Conservation (phyloP, 2,888 invertebrate genomes). For the Drosophila borealis region DNA sequence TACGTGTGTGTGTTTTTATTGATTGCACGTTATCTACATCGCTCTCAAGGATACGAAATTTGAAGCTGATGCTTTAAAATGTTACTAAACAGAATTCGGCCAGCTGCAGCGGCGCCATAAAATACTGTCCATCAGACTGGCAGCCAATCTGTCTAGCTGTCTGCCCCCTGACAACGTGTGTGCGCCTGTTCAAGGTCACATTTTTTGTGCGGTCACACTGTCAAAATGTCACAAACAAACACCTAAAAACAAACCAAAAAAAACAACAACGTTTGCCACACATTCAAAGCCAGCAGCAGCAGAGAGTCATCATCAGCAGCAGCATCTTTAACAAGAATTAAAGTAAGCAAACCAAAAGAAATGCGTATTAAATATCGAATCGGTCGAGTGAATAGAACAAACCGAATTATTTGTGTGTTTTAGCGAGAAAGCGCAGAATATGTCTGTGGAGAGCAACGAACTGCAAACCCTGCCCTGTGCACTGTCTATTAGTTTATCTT, state of each 20-base stretch:
- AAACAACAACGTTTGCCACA: conserved; percentile 20
- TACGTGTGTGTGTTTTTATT: conserved; percentile 57
- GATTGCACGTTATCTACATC: conserved; percentile 60
- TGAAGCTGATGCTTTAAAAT: conserved; percentile 53
- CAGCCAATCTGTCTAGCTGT: conserved; percentile 7
- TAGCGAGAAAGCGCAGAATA: conserved; percentile 10
- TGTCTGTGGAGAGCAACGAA: conserved; percentile 4
- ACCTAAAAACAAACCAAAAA: conserved; percentile 42
- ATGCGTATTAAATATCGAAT: conserved; percentile 22
- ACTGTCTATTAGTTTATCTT: conserved; percentile 43
- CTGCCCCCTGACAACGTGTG: conserved; percentile 28
- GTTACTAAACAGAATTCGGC: conserved; percentile 30
- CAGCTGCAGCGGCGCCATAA: conserved; percentile 47
- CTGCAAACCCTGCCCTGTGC: conserved; percentile 8
- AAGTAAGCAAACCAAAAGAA: conserved; percentile 58
- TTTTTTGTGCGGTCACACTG: conserved; percentile 39
- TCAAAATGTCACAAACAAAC: conserved; percentile 66
- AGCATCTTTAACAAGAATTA: conserved; percentile 49
- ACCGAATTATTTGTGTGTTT: conserved; percentile 22
- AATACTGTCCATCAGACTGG: conserved; percentile 19
- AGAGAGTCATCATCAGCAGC: conserved; percentile 9
- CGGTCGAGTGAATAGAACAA: conserved; percentile 14
- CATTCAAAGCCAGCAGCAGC: conserved; percentile 18
- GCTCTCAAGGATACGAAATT: conserved; percentile 46
- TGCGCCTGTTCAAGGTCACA: conserved; percentile 65